Percentiles rank a stretch among this genome's conserved stretches.
Conservation (phyloP, 2,797 vertebrate species). For the Halcyon smyrnensis region DNA sequence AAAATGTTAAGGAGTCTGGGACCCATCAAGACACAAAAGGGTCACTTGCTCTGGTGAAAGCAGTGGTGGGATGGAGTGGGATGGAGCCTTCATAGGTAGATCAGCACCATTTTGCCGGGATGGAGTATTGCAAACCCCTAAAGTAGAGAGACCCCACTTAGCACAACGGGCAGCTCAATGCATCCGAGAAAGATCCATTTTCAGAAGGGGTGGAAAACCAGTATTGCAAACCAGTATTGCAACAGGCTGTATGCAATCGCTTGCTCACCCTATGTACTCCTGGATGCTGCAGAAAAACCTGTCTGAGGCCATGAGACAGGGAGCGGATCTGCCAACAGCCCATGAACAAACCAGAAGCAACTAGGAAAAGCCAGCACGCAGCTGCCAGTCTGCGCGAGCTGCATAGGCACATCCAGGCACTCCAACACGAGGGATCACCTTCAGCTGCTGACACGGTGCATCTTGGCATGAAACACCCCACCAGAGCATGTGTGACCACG, state of each 20-base stretch:
- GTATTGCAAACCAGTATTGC: fast-evolving
- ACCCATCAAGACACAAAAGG: not conserved
- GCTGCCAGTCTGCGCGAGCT: not conserved
- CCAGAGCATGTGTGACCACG: fast-evolving
- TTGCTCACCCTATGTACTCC: not conserved
- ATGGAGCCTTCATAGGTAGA: not conserved
- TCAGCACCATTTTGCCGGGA: not conserved
- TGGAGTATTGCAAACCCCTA: not conserved
- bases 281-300: not conserved
- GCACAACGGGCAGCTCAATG: not conserved
- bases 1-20: not conserved
- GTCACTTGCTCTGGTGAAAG: not conserved
- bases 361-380: not conserved
- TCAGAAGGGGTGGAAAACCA: too few relatives aligned
- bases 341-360: not conserved
- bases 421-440: fast-evolving
- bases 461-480: fast-evolving
- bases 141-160: not conserved
- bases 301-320: not conserved
- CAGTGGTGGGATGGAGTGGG: not conserved
- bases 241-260: not conserved
- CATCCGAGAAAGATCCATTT: not conserved
- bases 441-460: fast-evolving
- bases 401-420: fast-evolving
- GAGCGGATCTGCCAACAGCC: fast-evolving